phyloP scores from a whole-genome alignment of 1,140 invertebrate species.

The Vanessa atalanta region DNA sequence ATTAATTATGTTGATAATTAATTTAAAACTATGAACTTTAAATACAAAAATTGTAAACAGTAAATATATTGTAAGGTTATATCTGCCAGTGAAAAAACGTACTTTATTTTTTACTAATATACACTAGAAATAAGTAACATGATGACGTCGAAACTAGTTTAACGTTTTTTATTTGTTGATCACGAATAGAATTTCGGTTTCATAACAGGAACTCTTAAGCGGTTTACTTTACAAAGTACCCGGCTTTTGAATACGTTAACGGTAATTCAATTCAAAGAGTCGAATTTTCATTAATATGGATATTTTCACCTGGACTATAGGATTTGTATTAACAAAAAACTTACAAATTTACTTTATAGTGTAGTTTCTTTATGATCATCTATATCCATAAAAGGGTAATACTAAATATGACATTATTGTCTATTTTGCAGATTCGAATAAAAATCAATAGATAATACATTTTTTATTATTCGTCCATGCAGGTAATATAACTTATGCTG shows the following conservation, averaged over 20 bases:
- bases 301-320: neutral
- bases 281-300: slow-evolving; percentile 38
- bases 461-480: no score
- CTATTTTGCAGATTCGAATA: no score
- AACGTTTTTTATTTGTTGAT: slow-evolving; percentile 3
- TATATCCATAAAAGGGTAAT: no score
- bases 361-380: neutral
- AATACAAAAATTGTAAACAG: no score
- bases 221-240: slow-evolving; percentile 27
- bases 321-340: slow-evolving; percentile 14
- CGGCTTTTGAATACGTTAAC: slow-evolving; percentile 38
- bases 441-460: no score
- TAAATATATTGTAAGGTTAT: no score
- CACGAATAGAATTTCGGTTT: slow-evolving; percentile 26
- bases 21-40: no score
- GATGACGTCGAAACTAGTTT: neutral
- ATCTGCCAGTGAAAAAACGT: no score
- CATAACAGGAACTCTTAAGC: slow-evolving; percentile 33
- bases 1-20: no score
- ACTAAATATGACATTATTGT: no score
- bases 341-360: slow-evolving; percentile 2
- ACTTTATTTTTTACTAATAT: no score
- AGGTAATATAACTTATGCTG: no score
- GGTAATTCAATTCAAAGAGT: slow-evolving; percentile 37
- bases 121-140: neutral